Evolutionary conservation across 2,888 invertebrate genomes (phyloP).

Genomic region (Chironomus riparius): DNA sequence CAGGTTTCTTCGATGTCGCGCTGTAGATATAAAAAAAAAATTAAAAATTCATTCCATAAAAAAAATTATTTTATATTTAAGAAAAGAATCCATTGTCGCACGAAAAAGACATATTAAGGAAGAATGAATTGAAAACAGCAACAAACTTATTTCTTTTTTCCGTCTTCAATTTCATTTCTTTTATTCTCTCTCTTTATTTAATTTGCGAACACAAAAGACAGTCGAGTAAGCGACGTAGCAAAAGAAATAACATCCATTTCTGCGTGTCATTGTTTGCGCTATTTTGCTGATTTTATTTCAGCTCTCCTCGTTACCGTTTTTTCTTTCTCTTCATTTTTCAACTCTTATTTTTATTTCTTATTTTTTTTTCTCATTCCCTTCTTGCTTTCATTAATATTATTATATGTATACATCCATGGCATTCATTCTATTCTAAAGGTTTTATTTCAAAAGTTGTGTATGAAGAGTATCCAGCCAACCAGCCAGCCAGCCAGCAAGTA

Average conservation of each 20-base stretch:
- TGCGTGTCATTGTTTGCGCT: constrained; percentile 24
- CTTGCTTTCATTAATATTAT: background rate
- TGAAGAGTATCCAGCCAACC: no score
- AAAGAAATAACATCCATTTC: background rate
- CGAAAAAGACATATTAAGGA: background rate
- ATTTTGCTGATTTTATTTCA: constrained; percentile 12
- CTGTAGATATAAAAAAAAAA: background rate
- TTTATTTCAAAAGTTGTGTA: background rate
- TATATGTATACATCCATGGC: background rate
- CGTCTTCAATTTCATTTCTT: no score
- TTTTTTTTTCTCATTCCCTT: background rate
- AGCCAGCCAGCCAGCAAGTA: no score
- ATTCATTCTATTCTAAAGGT: background rate
- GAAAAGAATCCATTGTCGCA: background rate
- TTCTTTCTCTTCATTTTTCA: background rate
- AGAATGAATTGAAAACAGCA: background rate
- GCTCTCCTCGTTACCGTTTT: constrained; percentile 7
- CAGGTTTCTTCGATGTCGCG: background rate
- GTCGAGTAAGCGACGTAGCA: background rate
- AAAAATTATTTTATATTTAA: background rate
- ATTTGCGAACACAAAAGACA: constrained; percentile 4
- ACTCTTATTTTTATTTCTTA: background rate
- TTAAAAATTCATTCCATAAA: background rate
- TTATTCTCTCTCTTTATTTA: background rate
- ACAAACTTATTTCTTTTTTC: no score